Evolutionary conservation across 2,113 vertebrate species (phyloP), one percentile per base, ranked within the genome.

Genomic region (Sorex araneus): DNA sequence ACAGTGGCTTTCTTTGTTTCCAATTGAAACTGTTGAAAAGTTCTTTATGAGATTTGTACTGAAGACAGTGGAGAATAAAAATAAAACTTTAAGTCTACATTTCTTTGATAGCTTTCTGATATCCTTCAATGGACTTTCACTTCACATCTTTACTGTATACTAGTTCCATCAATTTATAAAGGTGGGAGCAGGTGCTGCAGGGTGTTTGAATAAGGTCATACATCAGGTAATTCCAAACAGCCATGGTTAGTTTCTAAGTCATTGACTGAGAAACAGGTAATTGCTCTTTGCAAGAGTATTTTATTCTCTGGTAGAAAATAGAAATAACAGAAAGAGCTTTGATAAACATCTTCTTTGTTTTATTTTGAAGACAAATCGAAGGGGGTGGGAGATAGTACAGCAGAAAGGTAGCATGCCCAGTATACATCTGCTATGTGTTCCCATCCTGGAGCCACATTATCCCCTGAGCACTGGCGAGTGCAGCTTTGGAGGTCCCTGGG

Each of bases 11-110:
- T 50, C 50, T 80, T 94, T 54, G 28, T 90, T 88, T 92, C 70
- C 25, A n/a, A 13, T 12, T 74, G 74, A 94, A 93, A 84, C 34
- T 81, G 64, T n/a, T 64, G 34, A 78, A 78, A 90, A 89, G 87
- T 36, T 75, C 25, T 79, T 86, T 82, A 82, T 60, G 32, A 83
- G 15, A 78, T 78, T 92, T 89, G 25, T 84, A 76, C 21, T 60
- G 40, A 80, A 80, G 67, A 69, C 40, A 69, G 11, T 79, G 73
- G 63, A 77, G 40, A 75, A 83, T 57, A 80, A 84, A 90, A 90
- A 74, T 5, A 16, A 74, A 28, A 71, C 30, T 71, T 85, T 86
- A 57, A 50, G 43, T 74, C 3, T 43, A 69, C 57, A 76, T 81
- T 70, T 57, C 10, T 83, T 91, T 80, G 60, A 60, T 60, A 19